Evolutionary conservation across 2,888 invertebrate genomes (phyloP), one percentile per base, ranked within the genome.

Genomic region (Malthinus flaveolus): DNA sequence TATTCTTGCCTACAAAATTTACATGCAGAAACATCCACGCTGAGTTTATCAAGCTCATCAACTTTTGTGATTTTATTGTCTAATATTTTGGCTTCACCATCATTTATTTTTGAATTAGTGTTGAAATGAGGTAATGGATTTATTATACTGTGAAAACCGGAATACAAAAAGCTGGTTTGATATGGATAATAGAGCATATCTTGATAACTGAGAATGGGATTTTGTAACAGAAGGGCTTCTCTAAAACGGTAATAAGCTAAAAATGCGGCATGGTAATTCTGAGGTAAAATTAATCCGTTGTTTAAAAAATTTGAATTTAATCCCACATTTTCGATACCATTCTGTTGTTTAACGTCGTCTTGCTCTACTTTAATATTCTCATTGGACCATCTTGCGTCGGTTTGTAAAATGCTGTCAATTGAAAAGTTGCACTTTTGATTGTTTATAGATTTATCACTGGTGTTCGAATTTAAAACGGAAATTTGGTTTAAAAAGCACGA

Each of bases 91-190:
- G 55, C 49, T 49, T 35, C 49, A 44, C 32, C 49, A 36, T 37
- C 10, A 35, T 33, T 55, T 32, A 51, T 32, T 63, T 53, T 58
- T 47, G 53, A 57, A 36, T 54, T 59, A 15, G 55, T 65, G 15
- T 50, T 65, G 32, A 56, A 42, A n/a, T 39, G 37, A 13, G 61
- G 49, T 23, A 70, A 66, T 32, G 79, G 81, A 71, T 81, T 81
- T 55, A 84, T 80, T 72, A 85, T 85, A 64, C 83, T 84, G 77
- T 85, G 85, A 73, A 86, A 76, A 33, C 85, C 85, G 31, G 85
- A 81, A 80, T 85, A 85, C 57, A 79, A 59, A 52, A 79, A 75
- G 69, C 77, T 78, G 2, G 79, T 79, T 67, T 79, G 77, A 63
- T 78, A 75, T 1, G 79, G 79, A 59, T 71, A 71, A 56, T 72